Evolutionary conservation across 2,888 invertebrate genomes (phyloP), one percentile per base, ranked within the genome.

Genomic region (Thelaira solivaga): DNA sequence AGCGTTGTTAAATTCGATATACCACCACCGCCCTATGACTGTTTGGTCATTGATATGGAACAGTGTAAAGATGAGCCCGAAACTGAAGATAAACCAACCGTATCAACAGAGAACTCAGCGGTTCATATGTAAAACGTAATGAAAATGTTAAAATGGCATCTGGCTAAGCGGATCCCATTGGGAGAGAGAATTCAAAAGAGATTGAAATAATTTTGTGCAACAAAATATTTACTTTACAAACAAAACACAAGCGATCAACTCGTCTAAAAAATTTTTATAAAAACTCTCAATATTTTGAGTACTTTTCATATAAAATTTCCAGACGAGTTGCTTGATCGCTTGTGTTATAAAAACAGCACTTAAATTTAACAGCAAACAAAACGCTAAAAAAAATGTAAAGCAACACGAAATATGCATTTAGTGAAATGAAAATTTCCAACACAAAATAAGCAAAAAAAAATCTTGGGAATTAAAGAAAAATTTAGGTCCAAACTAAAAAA

Each of bases 21-120:
- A 20, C 89, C 89, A 6, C 89, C 89, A 13, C 90, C 90, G 16
- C 82, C 90, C 2, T 90, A 90, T 68, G 87, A 88, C 51, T 87
- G 88, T 45, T 82, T 89, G 24, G 85, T 88, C n/a, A 83, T 89
- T 61, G 85, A 87, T 57, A 80, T 88, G 83, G 88, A 86, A 11
- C 86, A 84, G 73, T 81, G 82, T 68, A 88, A 88, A 77, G 85
- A 85, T 76, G 84, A 83, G 64, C 81, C 85, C 2, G 83, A 84
- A 75, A 64, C 75, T n/a, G 62, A 62, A 39, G 61, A 78, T 34
- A 78, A 78, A 10, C 69, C 78, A 16, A 53, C 75, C 6, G 69
- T 62, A 24, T 43, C 72, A 29, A 68, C 73, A 29, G 81, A 69
- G 45, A 72, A 43, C 13, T 76, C 82, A 39, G 79, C 84, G 1